phyloP scores from a whole-genome alignment of 92 coral and sea anemone species.

The Epizoanthus stellaris region DNA sequence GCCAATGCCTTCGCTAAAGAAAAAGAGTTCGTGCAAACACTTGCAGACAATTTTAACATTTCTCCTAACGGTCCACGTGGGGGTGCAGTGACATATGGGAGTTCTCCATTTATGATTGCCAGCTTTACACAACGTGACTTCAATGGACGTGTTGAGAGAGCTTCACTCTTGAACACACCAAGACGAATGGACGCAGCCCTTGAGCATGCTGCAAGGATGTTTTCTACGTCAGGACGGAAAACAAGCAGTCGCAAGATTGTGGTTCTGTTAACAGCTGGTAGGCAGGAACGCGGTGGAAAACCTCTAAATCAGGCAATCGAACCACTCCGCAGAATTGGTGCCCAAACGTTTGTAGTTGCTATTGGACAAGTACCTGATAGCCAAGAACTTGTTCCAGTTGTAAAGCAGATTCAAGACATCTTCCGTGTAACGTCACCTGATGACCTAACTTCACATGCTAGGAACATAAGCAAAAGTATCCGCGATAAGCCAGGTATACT shows the following conservation, averaged over 20 bases:
- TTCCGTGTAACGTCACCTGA: slow-evolving; percentile 55
- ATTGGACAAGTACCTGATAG: slow-evolving; percentile 61
- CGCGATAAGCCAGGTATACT: slow-evolving; percentile 65
- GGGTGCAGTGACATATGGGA: slow-evolving; percentile 74
- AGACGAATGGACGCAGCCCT: slow-evolving; percentile 74
- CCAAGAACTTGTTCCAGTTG: slow-evolving; percentile 63
- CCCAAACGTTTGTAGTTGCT: slow-evolving; percentile 69
- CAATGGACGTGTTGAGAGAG: slow-evolving; percentile 16
- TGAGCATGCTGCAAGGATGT: slow-evolving; percentile 55
- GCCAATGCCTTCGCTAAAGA: slow-evolving; percentile 62
- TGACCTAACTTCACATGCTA: slow-evolving; percentile 50
- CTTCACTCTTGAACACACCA: background rate
- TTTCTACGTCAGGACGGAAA: slow-evolving; percentile 52
- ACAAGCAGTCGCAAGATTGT: slow-evolving; percentile 75
- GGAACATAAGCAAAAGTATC: slow-evolving; percentile 45
- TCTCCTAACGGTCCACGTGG: slow-evolving; percentile 87
- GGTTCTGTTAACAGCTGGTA: slow-evolving; percentile 74
- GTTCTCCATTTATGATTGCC: slow-evolving; percentile 54
- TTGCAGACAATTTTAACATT: slow-evolving; percentile 61
- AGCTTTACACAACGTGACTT: slow-evolving; percentile 47
- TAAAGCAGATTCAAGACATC: slow-evolving; percentile 53
- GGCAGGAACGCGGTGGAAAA: slow-evolving; percentile 29
- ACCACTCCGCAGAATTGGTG: slow-evolving; percentile 68
- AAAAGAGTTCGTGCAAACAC: slow-evolving; percentile 71
- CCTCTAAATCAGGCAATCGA: slow-evolving; percentile 50